Base-by-base conservation (phyloP, 2,797 vertebrate genomes). In the Cossypha polioptera region DNA sequence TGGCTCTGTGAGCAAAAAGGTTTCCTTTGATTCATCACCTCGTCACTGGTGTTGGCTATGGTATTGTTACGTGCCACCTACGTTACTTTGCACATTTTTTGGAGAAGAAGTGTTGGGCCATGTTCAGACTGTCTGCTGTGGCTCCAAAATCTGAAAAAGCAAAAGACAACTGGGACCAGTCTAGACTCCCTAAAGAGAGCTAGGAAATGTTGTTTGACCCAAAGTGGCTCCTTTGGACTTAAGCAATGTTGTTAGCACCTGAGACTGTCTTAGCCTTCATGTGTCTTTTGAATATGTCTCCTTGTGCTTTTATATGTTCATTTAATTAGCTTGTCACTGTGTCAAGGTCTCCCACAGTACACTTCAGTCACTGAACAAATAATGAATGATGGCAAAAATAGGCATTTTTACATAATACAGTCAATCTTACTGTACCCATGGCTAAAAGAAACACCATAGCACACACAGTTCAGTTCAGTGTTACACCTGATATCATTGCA, bases 381-480 rank as follows among this genome's bases (percentile, higher is more conserved):
- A 85, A 73, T 9, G 47, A 63, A 63, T 33, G 2, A 47, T 43
- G 33, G 42, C 19, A 92, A 94, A 95, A 91, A 38, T 55, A 62
- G 45, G 25, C 18, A 59, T 36, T 94, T 93, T 85, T 59, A 51
- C 26, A 92, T 86, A 86, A 43, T 61, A 72, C 61, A 93, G 66
- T 81, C 68, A 71, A 92, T 75, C 50, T 62, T 50, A 66, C 65
- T 82, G 66, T 62, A 65, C 6, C 20, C 17, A 10, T 22, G 13
- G 25, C 43, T 91, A 73, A 93, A 97, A 84, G 93, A 77, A 25
- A 0, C 61, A 57, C 61, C 79, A 89, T 21, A 31, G 36, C 47
- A 85, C 22, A 45, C 75, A 82, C 79, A 91, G 50, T 82, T 89
- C 33, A 85, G 68, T 87, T 90, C 57, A 62, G 12, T 88, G 62